A percentile compares a stretch with the other conserved stretches of the same genome.
phyloP scores from a whole-genome alignment of 2,797 vertebrate species.

The Furcifer pardalis region DNA sequence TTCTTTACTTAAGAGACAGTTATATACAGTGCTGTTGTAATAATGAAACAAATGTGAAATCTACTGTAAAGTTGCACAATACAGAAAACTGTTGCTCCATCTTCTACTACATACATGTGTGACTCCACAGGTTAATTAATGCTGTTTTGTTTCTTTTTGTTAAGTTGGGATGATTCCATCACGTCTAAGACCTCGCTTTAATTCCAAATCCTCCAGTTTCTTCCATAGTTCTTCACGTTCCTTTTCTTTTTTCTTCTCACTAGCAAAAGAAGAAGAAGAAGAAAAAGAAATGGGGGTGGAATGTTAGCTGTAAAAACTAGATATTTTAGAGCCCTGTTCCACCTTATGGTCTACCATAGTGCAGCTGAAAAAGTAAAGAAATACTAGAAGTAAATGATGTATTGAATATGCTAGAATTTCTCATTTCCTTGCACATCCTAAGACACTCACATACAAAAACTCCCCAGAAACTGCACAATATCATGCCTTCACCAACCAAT shows the following conservation, averaged over 20 bases:
- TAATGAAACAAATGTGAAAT: slow-evolving; percentile 98
- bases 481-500: background rate
- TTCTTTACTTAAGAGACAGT: slow-evolving; percentile 87
- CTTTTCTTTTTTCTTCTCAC: slow-evolving; percentile 99
- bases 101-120: slow-evolving; percentile 86
- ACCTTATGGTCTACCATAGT: background rate
- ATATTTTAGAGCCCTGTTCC: background rate
- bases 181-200: slow-evolving; percentile 96
- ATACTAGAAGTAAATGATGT: background rate
- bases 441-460: background rate
- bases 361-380: slow-evolving; percentile 5
- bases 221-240: slow-evolving; percentile 98
- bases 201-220: slow-evolving; percentile 98
- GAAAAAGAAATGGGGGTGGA: slow-evolving; percentile 45
- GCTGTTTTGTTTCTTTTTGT: slow-evolving; percentile 80
- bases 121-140: slow-evolving; percentile 86
- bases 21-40: slow-evolving; percentile 99
- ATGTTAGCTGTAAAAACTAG: slow-evolving; percentile 54
- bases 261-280: slow-evolving; percentile 70
- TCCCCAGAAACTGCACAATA: background rate
- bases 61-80: slow-evolving; percentile 99
- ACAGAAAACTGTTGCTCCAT: slow-evolving; percentile 90
- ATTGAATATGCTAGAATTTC: background rate
- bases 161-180: slow-evolving; percentile 98
- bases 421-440: background rate